A percentile compares a stretch with the other conserved stretches of the same genome.
phyloP scores from a whole-genome alignment of 2,888 invertebrate genomes.

The Rhagonycha lutea region DNA sequence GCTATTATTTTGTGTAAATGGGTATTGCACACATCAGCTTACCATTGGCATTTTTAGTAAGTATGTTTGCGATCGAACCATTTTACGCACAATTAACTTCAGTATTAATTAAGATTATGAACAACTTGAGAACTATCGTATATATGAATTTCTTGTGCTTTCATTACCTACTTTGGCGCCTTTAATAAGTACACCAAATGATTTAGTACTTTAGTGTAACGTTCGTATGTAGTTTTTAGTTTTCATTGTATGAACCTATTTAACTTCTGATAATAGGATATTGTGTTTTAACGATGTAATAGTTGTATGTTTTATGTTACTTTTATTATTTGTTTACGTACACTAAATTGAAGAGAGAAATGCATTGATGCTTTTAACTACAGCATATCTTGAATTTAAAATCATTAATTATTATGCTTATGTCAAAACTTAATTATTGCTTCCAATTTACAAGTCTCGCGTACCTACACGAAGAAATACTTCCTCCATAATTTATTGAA shows the following conservation, averaged over 20 bases:
- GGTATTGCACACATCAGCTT: constrained; percentile 13
- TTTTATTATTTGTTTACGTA: not conserved
- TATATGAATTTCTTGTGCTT: constrained; percentile 11
- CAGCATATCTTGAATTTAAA: not conserved
- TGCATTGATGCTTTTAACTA: not conserved
- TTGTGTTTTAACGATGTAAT: not conserved
- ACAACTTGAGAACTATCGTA: constrained; percentile 1
- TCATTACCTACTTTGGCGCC: constrained; percentile 21
- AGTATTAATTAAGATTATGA: constrained; percentile 21
- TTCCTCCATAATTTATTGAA: constrained; percentile 27
- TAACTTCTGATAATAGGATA: not conserved
- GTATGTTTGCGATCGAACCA: constrained; percentile 15
- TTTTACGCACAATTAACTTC: constrained; percentile 18
- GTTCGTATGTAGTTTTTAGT: constrained; percentile 1
- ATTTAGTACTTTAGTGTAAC: constrained; percentile 9
- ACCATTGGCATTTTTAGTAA: constrained; percentile 10
- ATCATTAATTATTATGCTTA: not conserved
- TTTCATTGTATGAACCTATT: not conserved
- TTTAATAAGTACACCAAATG: constrained; percentile 11
- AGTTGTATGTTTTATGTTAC: not conserved
- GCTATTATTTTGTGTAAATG: constrained; percentile 20
- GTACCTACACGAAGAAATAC: not conserved
- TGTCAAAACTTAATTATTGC: not conserved
- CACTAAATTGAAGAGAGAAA: not conserved
- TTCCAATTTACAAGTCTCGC: not conserved